A percentile compares a stretch with the other conserved stretches of the same genome.
These are phyloP conservation scores for Andrena hattorfiana DNA, from an alignment of 2,888 invertebrate genomes.

Conservation along the genomic window DNA sequence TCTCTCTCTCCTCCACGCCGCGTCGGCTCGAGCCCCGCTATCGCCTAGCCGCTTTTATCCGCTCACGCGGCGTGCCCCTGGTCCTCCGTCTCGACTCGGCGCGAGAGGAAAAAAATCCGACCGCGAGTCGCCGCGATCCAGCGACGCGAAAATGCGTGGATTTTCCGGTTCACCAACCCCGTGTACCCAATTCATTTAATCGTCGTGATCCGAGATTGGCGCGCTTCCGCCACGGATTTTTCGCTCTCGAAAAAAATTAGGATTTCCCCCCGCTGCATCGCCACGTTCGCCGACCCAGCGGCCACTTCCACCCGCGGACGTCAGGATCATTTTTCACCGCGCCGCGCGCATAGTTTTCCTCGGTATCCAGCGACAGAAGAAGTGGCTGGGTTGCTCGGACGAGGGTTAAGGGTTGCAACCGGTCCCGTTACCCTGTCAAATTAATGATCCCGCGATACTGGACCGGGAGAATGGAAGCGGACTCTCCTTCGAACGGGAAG, in stretches of 20 bases:
- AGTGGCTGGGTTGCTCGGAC: background rate
- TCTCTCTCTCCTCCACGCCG: background rate
- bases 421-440: background rate
- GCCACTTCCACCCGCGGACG: background rate
- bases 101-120: slow-evolving; percentile 20
- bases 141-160: slow-evolving; percentile 28
- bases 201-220: slow-evolving; percentile 20
- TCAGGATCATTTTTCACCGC: background rate
- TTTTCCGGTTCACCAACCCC: slow-evolving; percentile 33
- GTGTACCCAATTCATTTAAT: slow-evolving; percentile 38
- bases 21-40: background rate
- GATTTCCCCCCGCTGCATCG: background rate
- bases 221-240: background rate
- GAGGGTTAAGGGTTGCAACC: background rate
- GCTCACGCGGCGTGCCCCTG: slow-evolving; percentile 24
- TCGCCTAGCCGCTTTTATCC: background rate
- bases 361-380: background rate
- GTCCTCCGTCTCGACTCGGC: background rate
- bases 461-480: background rate
- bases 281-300: background rate
- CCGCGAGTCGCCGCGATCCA: slow-evolving; percentile 27
- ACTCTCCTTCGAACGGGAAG: background rate
- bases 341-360: background rate
- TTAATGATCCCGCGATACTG: slow-evolving; percentile 17
- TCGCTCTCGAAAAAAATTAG: background rate